A percentile compares a stretch with the other conserved stretches of the same genome.
phyloP scores from a whole-genome alignment of 2,888 invertebrate species.

The Disparrhopalites patrizii region DNA sequence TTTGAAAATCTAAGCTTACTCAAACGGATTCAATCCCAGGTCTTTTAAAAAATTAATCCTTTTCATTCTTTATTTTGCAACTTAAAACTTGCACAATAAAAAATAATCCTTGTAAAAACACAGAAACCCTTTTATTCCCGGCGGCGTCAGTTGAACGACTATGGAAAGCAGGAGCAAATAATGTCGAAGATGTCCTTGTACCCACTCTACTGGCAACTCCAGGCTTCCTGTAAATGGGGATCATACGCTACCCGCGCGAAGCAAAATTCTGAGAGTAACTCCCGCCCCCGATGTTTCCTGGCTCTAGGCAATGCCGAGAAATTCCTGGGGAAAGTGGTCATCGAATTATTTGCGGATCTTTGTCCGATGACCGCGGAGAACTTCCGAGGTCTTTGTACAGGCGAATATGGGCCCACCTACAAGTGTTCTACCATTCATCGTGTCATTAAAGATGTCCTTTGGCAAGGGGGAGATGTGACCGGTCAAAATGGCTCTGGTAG shows the following conservation, averaged over 20 bases:
- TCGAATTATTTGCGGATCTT: conserved; percentile 41
- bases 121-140: conserved; percentile 38
- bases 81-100: neutral
- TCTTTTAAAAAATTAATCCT: conserved; percentile 7
- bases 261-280: conserved; percentile 33
- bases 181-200: conserved; percentile 38
- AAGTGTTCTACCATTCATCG: conserved; percentile 44
- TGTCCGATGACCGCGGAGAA: conserved; percentile 45
- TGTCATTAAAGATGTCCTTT: conserved; percentile 38
- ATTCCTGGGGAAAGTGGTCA: conserved; percentile 33
- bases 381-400: conserved; percentile 44
- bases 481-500: conserved; percentile 35
- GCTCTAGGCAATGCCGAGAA: conserved; percentile 35
- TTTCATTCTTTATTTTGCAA: too few species aligned
- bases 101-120: too few species aligned
- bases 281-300: conserved; percentile 36
- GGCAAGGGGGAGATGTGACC: conserved; percentile 45
- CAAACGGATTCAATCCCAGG: conserved; percentile 38
- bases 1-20: conserved; percentile 45
- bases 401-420: conserved; percentile 44
- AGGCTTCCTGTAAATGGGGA: conserved; percentile 32
- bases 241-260: conserved; percentile 23
- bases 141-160: conserved; percentile 37
- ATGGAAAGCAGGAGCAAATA: conserved; percentile 30
- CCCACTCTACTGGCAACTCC: conserved; percentile 41